Percentiles rank a stretch among this genome's conserved stretches.
Evolutionary conservation across 1,140 invertebrate species (phyloP).

Genomic region (Drosophila bocqueti): DNA sequence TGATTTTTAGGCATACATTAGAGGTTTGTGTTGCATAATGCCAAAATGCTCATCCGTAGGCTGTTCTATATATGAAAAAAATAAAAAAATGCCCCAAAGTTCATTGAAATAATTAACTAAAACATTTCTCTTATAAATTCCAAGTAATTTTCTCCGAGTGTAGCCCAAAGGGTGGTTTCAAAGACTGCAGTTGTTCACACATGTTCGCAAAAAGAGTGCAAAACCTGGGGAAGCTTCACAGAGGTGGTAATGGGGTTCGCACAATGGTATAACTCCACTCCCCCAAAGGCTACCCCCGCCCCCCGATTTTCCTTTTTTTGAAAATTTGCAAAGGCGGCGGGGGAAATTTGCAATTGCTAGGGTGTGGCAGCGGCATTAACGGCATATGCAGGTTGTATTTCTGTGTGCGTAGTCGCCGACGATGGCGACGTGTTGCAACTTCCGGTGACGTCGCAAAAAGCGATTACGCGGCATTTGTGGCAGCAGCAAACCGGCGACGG

Average conservation of each 20-base stretch:
- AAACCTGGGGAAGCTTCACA: conserved; percentile 32
- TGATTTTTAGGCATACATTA: no score
- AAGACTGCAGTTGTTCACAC: conserved; percentile 76
- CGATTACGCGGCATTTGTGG: conserved; percentile 77
- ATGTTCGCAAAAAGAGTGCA: conserved; percentile 69
- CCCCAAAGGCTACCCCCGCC: conserved; percentile 37
- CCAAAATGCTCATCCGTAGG: no score
- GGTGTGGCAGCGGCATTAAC: conserved; percentile 64
- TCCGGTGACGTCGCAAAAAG: conserved; percentile 69
- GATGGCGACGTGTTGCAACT: conserved; percentile 73
- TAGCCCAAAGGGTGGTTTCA: conserved; percentile 36
- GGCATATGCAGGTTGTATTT: conserved; percentile 58
- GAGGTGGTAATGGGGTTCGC: conserved; percentile 38
- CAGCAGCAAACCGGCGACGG: conserved; percentile 67
- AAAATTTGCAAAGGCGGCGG: conserved; percentile 48
- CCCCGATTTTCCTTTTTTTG: conserved; percentile 40
- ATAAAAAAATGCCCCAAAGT: no score
- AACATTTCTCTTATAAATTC: neutral
- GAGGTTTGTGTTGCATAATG: no score
- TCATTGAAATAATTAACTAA: no score
- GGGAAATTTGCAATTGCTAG: conserved; percentile 59
- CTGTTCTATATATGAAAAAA: no score
- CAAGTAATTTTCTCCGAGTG: neutral
- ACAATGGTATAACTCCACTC: conserved; percentile 59
- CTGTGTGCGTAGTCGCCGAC: conserved; percentile 47